phyloP scores from a whole-genome alignment of 2,888 invertebrate genomes.

The Loripinus fragilis region DNA sequence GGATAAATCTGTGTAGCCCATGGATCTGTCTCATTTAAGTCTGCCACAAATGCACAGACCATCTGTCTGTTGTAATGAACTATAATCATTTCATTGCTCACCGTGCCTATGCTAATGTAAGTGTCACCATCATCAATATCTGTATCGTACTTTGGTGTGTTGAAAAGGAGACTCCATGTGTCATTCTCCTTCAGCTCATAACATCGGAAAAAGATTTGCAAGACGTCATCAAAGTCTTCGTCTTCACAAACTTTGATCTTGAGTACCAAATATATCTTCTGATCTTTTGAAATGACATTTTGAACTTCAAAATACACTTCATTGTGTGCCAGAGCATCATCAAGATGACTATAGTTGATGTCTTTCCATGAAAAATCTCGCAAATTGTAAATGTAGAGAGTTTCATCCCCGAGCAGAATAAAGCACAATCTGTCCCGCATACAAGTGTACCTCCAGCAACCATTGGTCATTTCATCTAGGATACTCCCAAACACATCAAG shows the following conservation, averaged over 20 bases:
- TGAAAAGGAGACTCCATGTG: neutral
- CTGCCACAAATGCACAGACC: neutral
- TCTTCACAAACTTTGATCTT: neutral
- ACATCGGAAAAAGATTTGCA: neutral
- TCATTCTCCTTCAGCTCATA: neutral
- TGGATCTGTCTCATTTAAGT: neutral
- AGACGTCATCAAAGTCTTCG: neutral
- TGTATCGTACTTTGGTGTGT: neutral
- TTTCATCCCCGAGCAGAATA: neutral
- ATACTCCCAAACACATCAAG: neutral
- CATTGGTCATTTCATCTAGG: neutral
- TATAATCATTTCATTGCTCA: neutral
- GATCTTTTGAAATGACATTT: neutral
- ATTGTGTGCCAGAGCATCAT: neutral
- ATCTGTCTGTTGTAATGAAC: neutral
- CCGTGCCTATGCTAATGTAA: neutral
- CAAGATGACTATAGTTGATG: neutral
- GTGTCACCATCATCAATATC: neutral
- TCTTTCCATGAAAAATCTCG: neutral
- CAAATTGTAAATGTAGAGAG: neutral
- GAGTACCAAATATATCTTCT: neutral
- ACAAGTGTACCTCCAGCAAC: neutral
- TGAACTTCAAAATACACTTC: neutral
- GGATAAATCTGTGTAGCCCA: neutral
- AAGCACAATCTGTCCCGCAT: neutral